Conservation (phyloP, 37 sponge, comb jelly and placozoan species). For the Aplysina aerophoba region DNA sequence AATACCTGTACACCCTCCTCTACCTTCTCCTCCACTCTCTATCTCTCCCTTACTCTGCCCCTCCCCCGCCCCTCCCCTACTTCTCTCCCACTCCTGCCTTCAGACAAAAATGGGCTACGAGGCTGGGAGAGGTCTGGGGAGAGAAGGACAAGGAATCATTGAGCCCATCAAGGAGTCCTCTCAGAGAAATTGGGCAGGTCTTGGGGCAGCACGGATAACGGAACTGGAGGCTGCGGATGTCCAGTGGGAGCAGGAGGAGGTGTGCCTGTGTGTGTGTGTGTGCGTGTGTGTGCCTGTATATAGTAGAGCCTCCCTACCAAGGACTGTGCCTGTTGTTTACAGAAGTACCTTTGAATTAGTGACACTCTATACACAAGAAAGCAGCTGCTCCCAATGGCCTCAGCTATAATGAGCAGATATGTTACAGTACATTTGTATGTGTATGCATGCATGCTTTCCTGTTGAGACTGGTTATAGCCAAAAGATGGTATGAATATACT, state of each 20-base stretch:
- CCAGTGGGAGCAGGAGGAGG: slow-evolving; percentile 77
- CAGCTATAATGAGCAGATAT: too few species aligned
- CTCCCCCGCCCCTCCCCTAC: too few species aligned
- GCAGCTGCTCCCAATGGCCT: too few species aligned
- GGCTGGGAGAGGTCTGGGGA: slow-evolving; percentile 71
- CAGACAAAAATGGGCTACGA: slow-evolving; percentile 84
- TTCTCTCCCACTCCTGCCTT: neutral
- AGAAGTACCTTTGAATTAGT: too few species aligned
- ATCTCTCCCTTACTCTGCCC: neutral
- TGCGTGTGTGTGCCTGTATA: too few species aligned
- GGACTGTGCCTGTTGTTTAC: too few species aligned
- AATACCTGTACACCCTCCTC: neutral
- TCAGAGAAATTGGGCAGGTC: slow-evolving; percentile 69
- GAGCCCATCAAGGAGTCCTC: slow-evolving; percentile 65
- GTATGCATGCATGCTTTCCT: too few species aligned
- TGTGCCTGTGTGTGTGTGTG: neutral
- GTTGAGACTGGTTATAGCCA: too few species aligned
- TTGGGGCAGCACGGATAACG: slow-evolving; percentile 48
- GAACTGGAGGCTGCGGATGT: slow-evolving; percentile 65
- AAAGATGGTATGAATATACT: too few species aligned
- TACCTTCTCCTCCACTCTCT: neutral
- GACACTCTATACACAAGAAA: too few species aligned
- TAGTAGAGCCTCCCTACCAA: too few species aligned
- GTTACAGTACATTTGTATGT: too few species aligned
- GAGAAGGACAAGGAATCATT: slow-evolving; percentile 57